Conservation (phyloP, 2,113 vertebrate species). For the Reinhardtius hippoglossoides region DNA sequence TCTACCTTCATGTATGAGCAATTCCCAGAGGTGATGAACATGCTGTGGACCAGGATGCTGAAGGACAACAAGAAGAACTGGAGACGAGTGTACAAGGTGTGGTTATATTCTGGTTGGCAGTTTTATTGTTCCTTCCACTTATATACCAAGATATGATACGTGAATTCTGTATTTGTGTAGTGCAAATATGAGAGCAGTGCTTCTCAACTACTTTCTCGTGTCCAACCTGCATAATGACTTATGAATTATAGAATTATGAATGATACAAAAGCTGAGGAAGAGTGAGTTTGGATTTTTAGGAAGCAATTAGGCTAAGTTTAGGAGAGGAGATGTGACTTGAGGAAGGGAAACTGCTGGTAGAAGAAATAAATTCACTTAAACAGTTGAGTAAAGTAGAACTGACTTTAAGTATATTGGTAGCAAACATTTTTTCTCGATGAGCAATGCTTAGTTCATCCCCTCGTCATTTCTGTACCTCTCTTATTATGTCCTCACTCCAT, state of each 20-base stretch:
- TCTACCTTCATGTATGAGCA: conserved; percentile 99
- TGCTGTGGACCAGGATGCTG: conserved; percentile 98
- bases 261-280: background rate
- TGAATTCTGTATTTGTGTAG: background rate
- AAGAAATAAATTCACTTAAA: no score
- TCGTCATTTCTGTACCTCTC: background rate
- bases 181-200: background rate
- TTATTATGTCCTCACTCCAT: background rate
- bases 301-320: no score
- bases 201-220: background rate
- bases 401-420: background rate
- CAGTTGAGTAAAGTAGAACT: background rate
- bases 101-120: background rate
- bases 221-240: background rate
- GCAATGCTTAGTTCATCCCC: no score
- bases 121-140: background rate
- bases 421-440: background rate
- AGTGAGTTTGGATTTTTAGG: background rate
- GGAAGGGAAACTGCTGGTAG: no score
- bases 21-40: conserved; percentile 99
- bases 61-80: conserved; percentile 99
- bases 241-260: background rate
- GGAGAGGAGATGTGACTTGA: no score
- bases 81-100: conserved; percentile 98
- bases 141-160: background rate